Conservation (phyloP, 2,113 vertebrate species). For the Maccullochella peelii region DNA sequence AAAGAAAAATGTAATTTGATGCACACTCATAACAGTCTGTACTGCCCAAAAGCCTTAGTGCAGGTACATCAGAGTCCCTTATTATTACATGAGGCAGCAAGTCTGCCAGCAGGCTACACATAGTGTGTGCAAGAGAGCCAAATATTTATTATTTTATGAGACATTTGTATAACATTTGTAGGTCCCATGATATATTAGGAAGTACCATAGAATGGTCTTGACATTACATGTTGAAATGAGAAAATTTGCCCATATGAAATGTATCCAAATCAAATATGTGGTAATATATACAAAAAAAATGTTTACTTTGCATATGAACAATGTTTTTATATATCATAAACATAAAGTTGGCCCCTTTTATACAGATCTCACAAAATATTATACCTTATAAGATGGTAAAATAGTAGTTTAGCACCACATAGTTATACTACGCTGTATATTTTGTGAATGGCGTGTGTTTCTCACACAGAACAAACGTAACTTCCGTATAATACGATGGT, state of each 20-base stretch:
- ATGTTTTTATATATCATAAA: background rate
- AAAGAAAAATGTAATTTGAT: slow-evolving; percentile 13
- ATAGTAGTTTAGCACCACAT: background rate
- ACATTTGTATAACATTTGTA: slow-evolving; percentile 37
- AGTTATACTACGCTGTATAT: background rate
- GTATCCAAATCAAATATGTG: background rate
- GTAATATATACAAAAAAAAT: background rate
- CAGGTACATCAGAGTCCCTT: slow-evolving; percentile 34
- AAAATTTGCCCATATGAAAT: background rate
- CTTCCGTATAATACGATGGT: background rate
- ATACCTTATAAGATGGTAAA: too few species aligned
- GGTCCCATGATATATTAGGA: slow-evolving; percentile 13
- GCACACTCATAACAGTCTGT: slow-evolving; percentile 11
- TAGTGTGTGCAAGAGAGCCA: slow-evolving; percentile 14
- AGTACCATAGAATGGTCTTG: background rate
- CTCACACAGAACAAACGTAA: background rate
- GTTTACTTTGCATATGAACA: too few species aligned
- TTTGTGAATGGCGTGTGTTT: background rate
- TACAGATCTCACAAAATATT: too few species aligned
- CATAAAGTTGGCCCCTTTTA: background rate
- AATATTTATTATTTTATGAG: slow-evolving; percentile 51
- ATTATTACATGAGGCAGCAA: slow-evolving; percentile 40
- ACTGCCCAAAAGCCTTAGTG: slow-evolving; percentile 8
- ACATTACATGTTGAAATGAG: background rate
- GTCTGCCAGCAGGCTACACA: slow-evolving; percentile 40